Evolutionary conservation across 2,113 vertebrate genomes (phyloP).

Genomic region (Mobula birostris): DNA sequence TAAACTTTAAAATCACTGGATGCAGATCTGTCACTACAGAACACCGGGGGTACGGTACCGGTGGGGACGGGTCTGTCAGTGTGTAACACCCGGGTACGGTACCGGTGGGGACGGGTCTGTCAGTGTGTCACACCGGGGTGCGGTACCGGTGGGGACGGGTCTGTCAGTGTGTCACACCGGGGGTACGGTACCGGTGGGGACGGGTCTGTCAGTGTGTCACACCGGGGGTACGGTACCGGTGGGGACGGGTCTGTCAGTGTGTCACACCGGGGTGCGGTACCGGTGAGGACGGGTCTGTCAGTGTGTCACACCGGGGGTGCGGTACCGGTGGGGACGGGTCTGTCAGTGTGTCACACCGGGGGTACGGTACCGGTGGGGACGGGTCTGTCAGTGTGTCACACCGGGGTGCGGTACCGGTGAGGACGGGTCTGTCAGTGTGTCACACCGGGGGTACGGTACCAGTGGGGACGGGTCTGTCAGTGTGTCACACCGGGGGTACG

Average conservation of each 20-base stretch:
- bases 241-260: background rate
- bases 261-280: background rate
- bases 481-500: too few relatives aligned
- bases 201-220: background rate
- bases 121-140: background rate
- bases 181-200: background rate
- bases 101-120: too few relatives aligned
- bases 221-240: background rate
- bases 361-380: background rate
- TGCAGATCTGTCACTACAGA: background rate
- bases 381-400: background rate
- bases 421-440: too few relatives aligned
- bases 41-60: background rate
- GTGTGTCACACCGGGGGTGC: background rate
- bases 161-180: background rate
- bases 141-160: slow-evolving; percentile 1
- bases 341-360: background rate
- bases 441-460: too few relatives aligned
- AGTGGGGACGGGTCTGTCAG: too few relatives aligned
- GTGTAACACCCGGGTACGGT: too few relatives aligned
- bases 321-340: background rate
- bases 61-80: too few relatives aligned
- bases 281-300: too few relatives aligned
- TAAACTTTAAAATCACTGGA: too few relatives aligned
- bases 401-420: too few relatives aligned